Evolutionary conservation across 1,140 invertebrate genomes (phyloP).

Genomic region (Sycophila sp.): DNA sequence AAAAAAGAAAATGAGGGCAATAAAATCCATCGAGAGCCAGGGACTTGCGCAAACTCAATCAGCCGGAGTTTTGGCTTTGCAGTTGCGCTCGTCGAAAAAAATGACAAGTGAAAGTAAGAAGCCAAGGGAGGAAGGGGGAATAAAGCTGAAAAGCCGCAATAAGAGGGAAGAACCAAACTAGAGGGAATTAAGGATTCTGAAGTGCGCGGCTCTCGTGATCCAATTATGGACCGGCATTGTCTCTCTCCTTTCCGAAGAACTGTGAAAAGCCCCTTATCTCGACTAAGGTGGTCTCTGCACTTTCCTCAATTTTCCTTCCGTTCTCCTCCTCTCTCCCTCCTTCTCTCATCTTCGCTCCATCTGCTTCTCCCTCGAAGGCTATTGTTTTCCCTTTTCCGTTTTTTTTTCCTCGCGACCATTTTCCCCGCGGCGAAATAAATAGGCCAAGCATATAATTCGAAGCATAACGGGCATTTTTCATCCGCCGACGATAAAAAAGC

Average conservation of each 20-base stretch:
- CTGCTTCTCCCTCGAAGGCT: slow-evolving; percentile 13
- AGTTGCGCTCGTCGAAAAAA: too few species aligned
- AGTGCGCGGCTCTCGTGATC: slow-evolving; percentile 52
- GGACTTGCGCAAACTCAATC: too few species aligned
- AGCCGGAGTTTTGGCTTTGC: too few species aligned
- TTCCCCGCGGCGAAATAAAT: too few species aligned
- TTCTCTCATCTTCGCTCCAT: slow-evolving; percentile 26
- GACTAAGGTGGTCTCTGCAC: slow-evolving; percentile 31
- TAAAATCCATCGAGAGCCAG: too few species aligned
- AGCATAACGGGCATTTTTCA: slow-evolving; percentile 25
- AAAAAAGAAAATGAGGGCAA: too few species aligned
- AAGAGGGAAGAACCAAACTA: slow-evolving; percentile 48
- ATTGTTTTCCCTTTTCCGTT: neutral
- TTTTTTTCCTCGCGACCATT: slow-evolving; percentile 24
- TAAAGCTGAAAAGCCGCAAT: neutral
- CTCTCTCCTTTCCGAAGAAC: slow-evolving; percentile 51
- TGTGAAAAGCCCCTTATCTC: slow-evolving; percentile 55
- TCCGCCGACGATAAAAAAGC: too few species aligned
- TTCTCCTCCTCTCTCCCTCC: slow-evolving; percentile 37
- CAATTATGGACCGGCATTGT: slow-evolving; percentile 59
- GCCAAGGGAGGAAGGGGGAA: neutral
- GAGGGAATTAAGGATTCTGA: slow-evolving; percentile 56
- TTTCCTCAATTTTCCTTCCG: slow-evolving; percentile 36
- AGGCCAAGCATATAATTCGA: too few species aligned
- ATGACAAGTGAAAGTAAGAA: slow-evolving; percentile 8